Evolutionary conservation across 2,888 invertebrate species (phyloP), one percentile per base, ranked within the genome.

Genomic region (Nemurella pictetii): DNA sequence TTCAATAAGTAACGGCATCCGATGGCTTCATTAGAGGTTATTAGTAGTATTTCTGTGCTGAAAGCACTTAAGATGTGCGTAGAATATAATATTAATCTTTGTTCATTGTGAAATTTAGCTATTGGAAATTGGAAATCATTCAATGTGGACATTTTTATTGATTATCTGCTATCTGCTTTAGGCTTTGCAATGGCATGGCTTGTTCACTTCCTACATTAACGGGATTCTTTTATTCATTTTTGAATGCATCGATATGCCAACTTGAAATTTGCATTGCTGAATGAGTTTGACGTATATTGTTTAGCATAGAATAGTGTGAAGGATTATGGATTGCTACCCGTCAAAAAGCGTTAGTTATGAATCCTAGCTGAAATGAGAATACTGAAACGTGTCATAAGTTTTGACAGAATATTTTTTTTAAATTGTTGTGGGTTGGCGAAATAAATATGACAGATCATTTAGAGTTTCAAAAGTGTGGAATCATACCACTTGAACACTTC

Each of bases 231-330:
- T 28, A 75, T 75, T 75, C 75, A 75, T 28, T 75, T 27, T 28
- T 26, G 25, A 27, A 75, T 75, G 75, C 75, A 75, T 75, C 75
- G 28, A 75, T 75, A 75, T 75, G 26, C 55, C 55, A 55, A 75
- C 75, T 27, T 75, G 75, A 75, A 75, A 75, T 75, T 27, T 55
- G 9, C 55, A 55, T 55, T 55, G 55, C 55, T 55, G 55, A 55
- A 27, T 75, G 75, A 75, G 15, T 75, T 75, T 75, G 75, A 75
- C 75, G 27, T 28, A 75, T 75, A 75, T 75, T 75, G 28, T 75
- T 28, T 75, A 5, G 75, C 27, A 28, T 4, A 27, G 75, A 75
- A 27, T 28, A 75, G 25, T 55, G 55, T 12, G 55, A 55, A 75
- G 75, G 7, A 75, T 75, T 75, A 75, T 75, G 26, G 75, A 75